Base-by-base conservation (phyloP, 1,140 invertebrate genomes). In the Leptinotarsa defecta region DNA sequence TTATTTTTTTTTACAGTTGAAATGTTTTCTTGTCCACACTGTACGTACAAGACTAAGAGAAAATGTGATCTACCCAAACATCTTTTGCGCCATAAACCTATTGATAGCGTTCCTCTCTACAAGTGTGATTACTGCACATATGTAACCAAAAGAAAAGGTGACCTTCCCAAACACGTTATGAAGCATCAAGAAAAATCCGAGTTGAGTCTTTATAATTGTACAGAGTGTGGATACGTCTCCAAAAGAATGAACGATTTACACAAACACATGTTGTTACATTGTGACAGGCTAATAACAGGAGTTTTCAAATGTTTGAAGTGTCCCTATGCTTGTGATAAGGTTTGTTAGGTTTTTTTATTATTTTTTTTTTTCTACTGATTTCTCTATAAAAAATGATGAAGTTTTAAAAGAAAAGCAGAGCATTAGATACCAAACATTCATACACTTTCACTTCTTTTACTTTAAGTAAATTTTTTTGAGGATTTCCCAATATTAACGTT, bases 231-330 rank as follows among this genome's bases (percentile, higher is more conserved):
- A 24, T 80, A 78, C 48, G 71, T 70, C n/a, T 76, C 76, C 13
- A 80, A 75, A 43, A 78, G 76, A 67, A 77, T 75, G 27, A 80
- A 80, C 65, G 76, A 77, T 65, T 68, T 80, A 17, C 74, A 77
- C 52, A 80, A 77, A 61, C 78, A 80, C 64, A 76, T 78, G 19
- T 22, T 78, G 13, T 22, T 77, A 63, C 78, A 80, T 34, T 71
- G 78, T 27, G 78, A 80, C 49, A 68, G 69, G 68, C 48, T 48
- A 4, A 48, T 73, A 11, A 43, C 69, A 22, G 75, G 74, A 8
- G 24, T 73, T 22, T 76, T 77, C 27, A 80, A 80, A 65, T 80
- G 78, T 65, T 24, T 64, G 4, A 77, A 80, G 65, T 80, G 78
- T 64, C 19, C 61, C 5, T 79, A 77, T 57, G 69, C 71, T 17